These are phyloP conservation scores for Myotis vivesi DNA, from an alignment of 2,797 vertebrate species.

Conservation along the genomic window DNA sequence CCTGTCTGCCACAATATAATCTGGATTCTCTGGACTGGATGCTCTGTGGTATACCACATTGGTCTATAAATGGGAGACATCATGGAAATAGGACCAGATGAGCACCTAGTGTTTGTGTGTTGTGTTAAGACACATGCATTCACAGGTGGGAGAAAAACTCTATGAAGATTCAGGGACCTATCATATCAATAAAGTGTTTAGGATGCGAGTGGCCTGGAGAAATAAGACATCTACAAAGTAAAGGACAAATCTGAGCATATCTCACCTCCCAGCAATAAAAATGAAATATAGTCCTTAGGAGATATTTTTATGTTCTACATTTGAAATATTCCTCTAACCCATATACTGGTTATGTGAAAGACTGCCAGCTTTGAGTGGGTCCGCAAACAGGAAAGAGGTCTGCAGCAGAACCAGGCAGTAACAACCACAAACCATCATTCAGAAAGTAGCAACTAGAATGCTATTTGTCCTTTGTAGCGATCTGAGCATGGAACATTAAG, in stretches of 20 bases:
- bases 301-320: too few species aligned
- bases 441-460: not conserved
- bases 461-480: not conserved
- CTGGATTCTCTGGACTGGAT: not conserved
- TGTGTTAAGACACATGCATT: not conserved
- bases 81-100: not conserved
- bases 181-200: not conserved
- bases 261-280: not conserved
- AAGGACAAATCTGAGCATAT: not conserved
- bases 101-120: not conserved
- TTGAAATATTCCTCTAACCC: not conserved
- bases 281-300: not conserved
- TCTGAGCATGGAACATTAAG: not conserved
- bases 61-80: not conserved
- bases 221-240: not conserved
- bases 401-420: not conserved
- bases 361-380: not conserved
- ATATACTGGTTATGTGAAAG: not conserved
- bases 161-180: not conserved
- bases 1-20: not conserved
- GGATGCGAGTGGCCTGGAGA: not conserved
- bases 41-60: not conserved
- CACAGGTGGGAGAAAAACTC: not conserved
- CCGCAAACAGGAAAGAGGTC: not conserved
- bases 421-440: not conserved